These are phyloP conservation scores for Calcarius lapponicus DNA, from an alignment of 2,797 vertebrate species.

Conservation along the genomic window DNA sequence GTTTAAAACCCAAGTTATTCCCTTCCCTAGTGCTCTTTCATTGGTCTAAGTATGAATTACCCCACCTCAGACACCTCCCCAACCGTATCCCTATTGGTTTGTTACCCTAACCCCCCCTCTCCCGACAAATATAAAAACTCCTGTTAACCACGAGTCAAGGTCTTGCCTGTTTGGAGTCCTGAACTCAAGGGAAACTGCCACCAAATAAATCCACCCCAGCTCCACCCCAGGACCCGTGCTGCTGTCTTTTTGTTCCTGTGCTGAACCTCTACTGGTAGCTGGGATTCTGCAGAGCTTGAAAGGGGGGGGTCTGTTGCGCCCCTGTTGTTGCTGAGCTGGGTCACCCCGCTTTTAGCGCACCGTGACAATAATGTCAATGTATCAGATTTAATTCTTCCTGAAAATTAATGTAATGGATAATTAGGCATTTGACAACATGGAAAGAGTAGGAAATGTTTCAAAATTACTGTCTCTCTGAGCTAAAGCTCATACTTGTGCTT, in stretches of 20 bases:
- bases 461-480: neutral
- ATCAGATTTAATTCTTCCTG: neutral
- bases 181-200: neutral
- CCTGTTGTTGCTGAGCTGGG: neutral
- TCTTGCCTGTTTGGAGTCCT: neutral
- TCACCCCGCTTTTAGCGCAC: neutral
- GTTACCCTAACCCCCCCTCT: neutral
- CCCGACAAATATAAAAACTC: neutral
- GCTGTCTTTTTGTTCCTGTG: neutral
- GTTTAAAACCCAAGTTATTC: neutral
- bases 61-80: neutral
- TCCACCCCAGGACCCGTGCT: neutral
- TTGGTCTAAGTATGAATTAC: neutral
- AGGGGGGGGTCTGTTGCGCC: neutral
- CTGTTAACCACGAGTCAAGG: neutral
- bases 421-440: neutral
- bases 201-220: neutral
- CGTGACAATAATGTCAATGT: neutral
- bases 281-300: neutral
- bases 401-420: neutral
- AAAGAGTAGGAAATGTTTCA: neutral
- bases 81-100: neutral
- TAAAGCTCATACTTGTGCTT: neutral
- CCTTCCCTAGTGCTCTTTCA: neutral
- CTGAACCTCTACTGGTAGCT: neutral